These are phyloP conservation scores for Bos indicus DNA, from an alignment of 2,113 vertebrate genomes.

Conservation along the genomic window DNA sequence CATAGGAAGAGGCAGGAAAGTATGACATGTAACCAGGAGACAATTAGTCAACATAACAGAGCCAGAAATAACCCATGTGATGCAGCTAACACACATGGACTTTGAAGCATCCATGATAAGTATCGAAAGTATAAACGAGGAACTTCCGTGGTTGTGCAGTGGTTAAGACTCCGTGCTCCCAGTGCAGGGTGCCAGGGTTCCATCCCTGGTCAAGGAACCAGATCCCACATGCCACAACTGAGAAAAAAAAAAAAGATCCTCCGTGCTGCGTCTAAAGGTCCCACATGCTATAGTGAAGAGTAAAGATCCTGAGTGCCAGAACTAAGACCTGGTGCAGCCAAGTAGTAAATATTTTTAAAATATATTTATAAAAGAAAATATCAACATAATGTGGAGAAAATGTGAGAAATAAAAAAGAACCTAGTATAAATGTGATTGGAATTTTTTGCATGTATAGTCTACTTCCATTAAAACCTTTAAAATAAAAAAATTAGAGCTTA, in stretches of 20 bases:
- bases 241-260: not conserved
- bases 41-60: not conserved
- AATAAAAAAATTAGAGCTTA: not conserved
- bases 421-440: not conserved
- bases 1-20: not conserved
- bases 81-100: not conserved
- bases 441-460: not conserved
- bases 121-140: not conserved
- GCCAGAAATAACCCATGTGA: not conserved
- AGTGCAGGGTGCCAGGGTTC: not conserved
- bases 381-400: not conserved
- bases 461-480: not conserved
- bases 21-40: not conserved
- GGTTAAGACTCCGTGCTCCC: not conserved
- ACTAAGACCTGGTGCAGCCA: not conserved
- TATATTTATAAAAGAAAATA: not conserved
- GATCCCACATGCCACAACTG: not conserved
- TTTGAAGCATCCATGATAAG: not conserved
- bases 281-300: not conserved
- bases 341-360: not conserved
- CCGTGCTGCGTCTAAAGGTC: not conserved
- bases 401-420: not conserved
- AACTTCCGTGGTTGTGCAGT: not conserved
- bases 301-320: not conserved
- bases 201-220: not conserved